A percentile compares a stretch with the other conserved stretches of the same genome.
These are phyloP conservation scores for Tokudaia muenninki DNA, from an alignment of 2,797 vertebrate species.

Conservation along the genomic window DNA sequence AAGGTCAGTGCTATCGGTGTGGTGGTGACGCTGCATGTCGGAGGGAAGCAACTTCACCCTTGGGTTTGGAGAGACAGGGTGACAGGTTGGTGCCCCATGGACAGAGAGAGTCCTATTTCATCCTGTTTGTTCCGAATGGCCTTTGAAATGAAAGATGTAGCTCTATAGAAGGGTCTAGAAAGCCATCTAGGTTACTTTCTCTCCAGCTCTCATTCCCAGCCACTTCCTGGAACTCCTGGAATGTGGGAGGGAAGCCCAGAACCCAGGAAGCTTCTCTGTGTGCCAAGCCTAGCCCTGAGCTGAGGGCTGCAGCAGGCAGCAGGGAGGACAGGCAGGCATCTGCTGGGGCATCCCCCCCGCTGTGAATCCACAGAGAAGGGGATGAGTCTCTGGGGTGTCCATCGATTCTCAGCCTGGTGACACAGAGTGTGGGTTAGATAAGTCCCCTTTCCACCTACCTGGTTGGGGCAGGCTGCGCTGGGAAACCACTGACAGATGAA, in stretches of 20 bases:
- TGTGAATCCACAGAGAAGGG: accelerated
- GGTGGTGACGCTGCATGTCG: neutral
- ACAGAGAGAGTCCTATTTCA: neutral
- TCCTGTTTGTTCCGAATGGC: neutral
- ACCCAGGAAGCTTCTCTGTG: neutral
- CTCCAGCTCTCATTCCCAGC: neutral
- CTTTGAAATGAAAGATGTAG: neutral
- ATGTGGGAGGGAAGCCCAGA: neutral
- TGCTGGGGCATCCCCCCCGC: neutral
- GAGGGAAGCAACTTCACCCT: neutral
- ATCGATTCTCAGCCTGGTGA: neutral
- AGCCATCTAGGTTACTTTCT: neutral
- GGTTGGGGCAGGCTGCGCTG: neutral
- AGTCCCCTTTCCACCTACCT: neutral
- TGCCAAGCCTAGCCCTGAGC: neutral
- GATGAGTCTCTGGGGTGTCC: neutral
- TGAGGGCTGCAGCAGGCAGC: neutral
- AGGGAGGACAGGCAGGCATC: neutral
- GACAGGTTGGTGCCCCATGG: neutral
- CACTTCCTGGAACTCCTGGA: neutral
- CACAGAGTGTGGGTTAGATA: neutral
- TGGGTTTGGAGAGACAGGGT: neutral
- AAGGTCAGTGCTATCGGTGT: neutral
- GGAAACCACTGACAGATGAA: neutral
- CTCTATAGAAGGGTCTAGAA: conserved; percentile 28